Evolutionary conservation across 2,888 invertebrate species (phyloP), one percentile per base, ranked within the genome.

Genomic region (Tricholauxania praeusta): DNA sequence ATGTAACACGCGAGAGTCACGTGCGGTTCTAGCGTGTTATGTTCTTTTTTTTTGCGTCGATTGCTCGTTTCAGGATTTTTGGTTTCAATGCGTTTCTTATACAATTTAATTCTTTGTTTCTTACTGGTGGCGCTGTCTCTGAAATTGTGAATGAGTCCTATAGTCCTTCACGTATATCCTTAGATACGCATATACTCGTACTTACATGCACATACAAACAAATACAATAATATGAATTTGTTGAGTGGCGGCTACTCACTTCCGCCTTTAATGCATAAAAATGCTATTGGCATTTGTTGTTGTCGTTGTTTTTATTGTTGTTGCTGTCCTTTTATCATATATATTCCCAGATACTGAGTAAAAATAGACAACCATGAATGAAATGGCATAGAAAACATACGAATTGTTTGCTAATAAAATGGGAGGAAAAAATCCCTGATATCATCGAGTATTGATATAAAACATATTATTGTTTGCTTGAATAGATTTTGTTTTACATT

Each of bases 1-100:
- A 87, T 87, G 84, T 87, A 86, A 87, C 87, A 87, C 87, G 87
- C 87, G 87, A 87, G 80, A 79, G 78, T 74, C 84, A 84, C 84
- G 84, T 84, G 84, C 73, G 80, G 74, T 77, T 76, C 74, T 72
- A 76, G 75, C 74, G 72, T 75, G 74, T 78, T 78, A 74, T 76
- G 77, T 78, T 57, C 12, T 28, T 69, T 28, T n/a, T 39, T 10
- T 10, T 39, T 55, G 57, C 12, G 71, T 63, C 28, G 74, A 73
- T 57, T 78, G 74, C 73, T 73, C 66, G 66, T 68, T 72, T 72
- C 39, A 2, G 10, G 12, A 22, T 59, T 69, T 59, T 28, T 72
- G 60, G 68, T 71, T 70, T 73, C 51, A 69, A 65, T 72, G 55
- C n/a, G 55, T 19, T n/a, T 55, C 39, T 39, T 39, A 39, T 4